Evolutionary conservation across 2,888 invertebrate genomes (phyloP), one percentile per base, ranked within the genome.

Genomic region (Volucella inflata): DNA sequence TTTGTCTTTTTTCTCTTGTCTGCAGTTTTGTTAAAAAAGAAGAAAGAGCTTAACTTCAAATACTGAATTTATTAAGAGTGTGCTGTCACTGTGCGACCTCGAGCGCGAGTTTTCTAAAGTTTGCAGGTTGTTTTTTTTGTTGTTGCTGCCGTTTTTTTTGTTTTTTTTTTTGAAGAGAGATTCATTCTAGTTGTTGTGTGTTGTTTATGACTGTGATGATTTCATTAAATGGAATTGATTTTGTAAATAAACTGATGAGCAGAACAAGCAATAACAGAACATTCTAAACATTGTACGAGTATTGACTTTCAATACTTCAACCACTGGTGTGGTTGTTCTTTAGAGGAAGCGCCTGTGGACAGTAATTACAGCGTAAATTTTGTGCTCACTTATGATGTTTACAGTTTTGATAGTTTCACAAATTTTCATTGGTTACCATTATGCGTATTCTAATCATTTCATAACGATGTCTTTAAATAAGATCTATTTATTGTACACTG

Each of bases 11-110:
- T 67, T 38, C 51, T 55, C 70, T 42, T 44, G 21, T 21, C 38
- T 46, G 51, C 30, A 77, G 2, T 65, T 70, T 65, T 60, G 48
- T 40, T 30, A 30, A 30, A 30, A 30, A 30, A 30, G 4, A 30
- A 30, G 53, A 14, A 60, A 71, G 59, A 67, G 38, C 51, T 57
- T 16, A 65, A 62, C 48, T 30, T 53, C 60, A 70, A 70, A 70
- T 55, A 70, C 46, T 62, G 71, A 30, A 30, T 6, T 4, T 30
- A 30, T 6, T 30, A 30, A 4, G 21, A 21, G 21, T 1, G 21
- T 21, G 21, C 21, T 30, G 30, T 30, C 30, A 30, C 30, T 30
- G 6, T 30, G 30, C 6, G 30, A 30, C 30, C 30, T 30, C 30
- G 30, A 6, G 30, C 30, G 6, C 30, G 30, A 30, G 6, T 30